Evolutionary conservation across 2,797 vertebrate genomes (phyloP).

Genomic region (Centroberyx gerrardi): DNA sequence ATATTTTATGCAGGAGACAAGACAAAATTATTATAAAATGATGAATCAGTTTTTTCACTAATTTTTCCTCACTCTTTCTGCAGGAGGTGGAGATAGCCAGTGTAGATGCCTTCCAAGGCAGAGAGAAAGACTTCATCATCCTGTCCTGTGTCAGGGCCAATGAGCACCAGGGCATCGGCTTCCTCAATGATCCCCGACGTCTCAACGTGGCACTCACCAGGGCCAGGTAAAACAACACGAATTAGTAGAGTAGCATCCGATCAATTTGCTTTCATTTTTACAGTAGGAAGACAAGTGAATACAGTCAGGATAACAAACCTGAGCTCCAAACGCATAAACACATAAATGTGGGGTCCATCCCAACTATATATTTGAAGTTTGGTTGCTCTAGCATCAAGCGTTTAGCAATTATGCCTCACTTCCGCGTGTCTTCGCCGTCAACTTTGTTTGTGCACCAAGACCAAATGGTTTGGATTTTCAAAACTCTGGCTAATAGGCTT

Average conservation of each 20-base stretch:
- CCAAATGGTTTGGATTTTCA: no score
- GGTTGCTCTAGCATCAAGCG: no score
- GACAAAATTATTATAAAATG: neutral
- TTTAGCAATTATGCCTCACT: no score
- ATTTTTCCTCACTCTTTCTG: slow-evolving; percentile 9
- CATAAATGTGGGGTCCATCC: no score
- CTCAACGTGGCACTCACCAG: slow-evolving; percentile 95
- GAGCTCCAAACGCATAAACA: no score
- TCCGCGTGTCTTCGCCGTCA: no score
- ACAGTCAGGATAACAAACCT: no score
- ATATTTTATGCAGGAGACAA: no score
- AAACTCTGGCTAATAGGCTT: no score
- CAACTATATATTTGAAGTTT: no score
- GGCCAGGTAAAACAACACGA: slow-evolving; percentile 86
- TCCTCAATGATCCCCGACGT: slow-evolving; percentile 94
- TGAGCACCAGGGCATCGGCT: slow-evolving; percentile 96
- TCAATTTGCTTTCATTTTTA: neutral
- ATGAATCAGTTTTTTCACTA: neutral
- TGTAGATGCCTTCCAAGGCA: slow-evolving; percentile 95
- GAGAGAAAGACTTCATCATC: slow-evolving; percentile 98
- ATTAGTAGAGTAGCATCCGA: neutral
- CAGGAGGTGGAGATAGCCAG: slow-evolving; percentile 98
- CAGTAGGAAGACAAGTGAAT: neutral
- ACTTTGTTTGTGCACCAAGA: no score
- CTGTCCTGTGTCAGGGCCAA: slow-evolving; percentile 96